These are phyloP conservation scores for Smutsia temminckii DNA, from an alignment of 2,797 vertebrate genomes.

Conservation along the genomic window DNA sequence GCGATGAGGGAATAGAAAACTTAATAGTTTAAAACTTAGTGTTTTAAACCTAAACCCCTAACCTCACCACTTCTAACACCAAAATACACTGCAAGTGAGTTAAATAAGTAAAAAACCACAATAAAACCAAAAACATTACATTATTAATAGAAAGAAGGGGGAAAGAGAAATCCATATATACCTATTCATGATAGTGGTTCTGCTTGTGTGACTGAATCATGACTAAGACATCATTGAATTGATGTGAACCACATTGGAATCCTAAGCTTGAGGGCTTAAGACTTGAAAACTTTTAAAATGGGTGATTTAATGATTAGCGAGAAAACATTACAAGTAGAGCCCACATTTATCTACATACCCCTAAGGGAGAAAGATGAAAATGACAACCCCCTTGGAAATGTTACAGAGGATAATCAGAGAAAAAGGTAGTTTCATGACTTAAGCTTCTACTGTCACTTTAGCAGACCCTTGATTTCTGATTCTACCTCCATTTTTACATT, in stretches of 20 bases:
- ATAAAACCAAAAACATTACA: neutral
- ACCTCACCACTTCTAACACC: neutral
- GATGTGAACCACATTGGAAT: slow-evolving; percentile 24
- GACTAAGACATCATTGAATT: neutral
- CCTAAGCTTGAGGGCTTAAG: neutral
- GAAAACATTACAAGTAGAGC: neutral
- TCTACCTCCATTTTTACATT: neutral
- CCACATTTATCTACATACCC: slow-evolving; percentile 24
- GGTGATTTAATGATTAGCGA: slow-evolving; percentile 36
- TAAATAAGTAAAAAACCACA: slow-evolving; percentile 41
- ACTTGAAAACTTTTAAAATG: slow-evolving; percentile 44
- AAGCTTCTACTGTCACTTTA: neutral
- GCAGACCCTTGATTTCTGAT: neutral
- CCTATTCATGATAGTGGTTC: neutral
- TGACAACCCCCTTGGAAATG: neutral
- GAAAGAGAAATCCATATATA: neutral
- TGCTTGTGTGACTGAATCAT: neutral
- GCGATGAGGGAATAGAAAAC: neutral
- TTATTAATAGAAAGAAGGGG: neutral
- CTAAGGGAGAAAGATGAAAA: slow-evolving; percentile 15
- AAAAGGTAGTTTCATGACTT: neutral
- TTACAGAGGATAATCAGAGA: neutral
- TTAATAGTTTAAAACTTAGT: neutral
- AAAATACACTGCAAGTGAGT: neutral
- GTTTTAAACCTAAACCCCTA: neutral